phyloP scores from a whole-genome alignment of 2,113 vertebrate species.

The Pluvialis apricaria region DNA sequence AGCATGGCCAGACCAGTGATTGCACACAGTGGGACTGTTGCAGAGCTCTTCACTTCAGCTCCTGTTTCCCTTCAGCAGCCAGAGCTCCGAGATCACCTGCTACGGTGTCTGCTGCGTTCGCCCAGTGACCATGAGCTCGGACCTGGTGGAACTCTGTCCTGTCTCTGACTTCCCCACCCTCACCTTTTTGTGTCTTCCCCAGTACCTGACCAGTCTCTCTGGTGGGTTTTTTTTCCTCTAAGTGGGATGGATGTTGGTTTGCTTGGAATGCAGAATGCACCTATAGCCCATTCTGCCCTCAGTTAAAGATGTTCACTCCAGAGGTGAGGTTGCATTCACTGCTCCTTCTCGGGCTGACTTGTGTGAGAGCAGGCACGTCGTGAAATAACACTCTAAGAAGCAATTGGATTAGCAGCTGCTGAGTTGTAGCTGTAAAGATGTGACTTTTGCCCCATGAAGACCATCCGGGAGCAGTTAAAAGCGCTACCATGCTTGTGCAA shows the following conservation, averaged over 20 bases:
- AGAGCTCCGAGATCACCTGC: not conserved
- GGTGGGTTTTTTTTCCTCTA: not conserved
- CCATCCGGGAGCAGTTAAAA: not conserved
- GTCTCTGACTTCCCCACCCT: not conserved
- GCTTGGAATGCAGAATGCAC: not conserved
- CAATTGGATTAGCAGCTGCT: not conserved
- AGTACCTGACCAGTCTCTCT: not conserved
- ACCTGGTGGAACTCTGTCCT: not conserved
- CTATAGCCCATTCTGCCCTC: not conserved
- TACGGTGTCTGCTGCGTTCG: not conserved
- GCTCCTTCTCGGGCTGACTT: not conserved
- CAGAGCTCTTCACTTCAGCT: not conserved
- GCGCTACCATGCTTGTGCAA: not conserved
- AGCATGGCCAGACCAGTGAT: not conserved
- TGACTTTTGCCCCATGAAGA: not conserved
- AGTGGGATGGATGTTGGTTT: not conserved
- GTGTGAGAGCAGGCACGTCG: fast-evolving
- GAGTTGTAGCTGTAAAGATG: not conserved
- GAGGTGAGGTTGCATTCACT: not conserved
- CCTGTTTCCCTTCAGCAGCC: not conserved
- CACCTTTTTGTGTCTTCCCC: not conserved
- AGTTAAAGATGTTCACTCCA: not conserved
- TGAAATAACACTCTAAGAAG: not conserved
- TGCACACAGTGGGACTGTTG: too few species aligned
- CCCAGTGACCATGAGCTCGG: not conserved